phyloP scores from a whole-genome alignment of 2,113 vertebrate genomes.

The Prietella phreatophila region DNA sequence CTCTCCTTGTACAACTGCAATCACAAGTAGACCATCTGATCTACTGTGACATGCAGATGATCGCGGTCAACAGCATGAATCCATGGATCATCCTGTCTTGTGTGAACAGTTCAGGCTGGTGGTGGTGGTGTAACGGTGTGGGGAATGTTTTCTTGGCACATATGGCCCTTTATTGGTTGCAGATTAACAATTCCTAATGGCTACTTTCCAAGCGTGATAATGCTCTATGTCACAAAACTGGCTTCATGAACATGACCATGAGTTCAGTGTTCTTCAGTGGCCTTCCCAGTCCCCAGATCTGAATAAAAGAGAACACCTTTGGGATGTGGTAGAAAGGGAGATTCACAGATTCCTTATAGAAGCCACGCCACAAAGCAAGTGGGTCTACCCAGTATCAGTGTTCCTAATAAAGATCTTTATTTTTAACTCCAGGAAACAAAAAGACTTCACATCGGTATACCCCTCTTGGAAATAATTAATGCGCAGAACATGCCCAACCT shows the following conservation, averaged over 20 bases:
- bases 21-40: neutral
- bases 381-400: neutral
- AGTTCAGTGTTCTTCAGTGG: too few relatives aligned
- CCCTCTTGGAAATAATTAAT: neutral
- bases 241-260: neutral
- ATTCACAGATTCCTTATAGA: neutral
- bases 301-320: neutral
- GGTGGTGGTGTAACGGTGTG: neutral
- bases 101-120: neutral
- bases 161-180: neutral
- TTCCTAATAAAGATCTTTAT: neutral
- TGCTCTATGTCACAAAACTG: neutral
- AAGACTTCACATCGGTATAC: neutral
- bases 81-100: neutral
- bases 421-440: neutral
- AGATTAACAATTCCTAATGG: neutral
- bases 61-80: neutral
- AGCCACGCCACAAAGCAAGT: neutral
- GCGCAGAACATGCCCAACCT: neutral
- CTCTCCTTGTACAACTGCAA: neutral
- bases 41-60: neutral
- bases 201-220: neutral
- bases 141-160: neutral
- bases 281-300: neutral
- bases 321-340: neutral